These are phyloP conservation scores for Drosophila tsacasi DNA, from an alignment of 1,140 invertebrate species.

Conservation along the genomic window DNA sequence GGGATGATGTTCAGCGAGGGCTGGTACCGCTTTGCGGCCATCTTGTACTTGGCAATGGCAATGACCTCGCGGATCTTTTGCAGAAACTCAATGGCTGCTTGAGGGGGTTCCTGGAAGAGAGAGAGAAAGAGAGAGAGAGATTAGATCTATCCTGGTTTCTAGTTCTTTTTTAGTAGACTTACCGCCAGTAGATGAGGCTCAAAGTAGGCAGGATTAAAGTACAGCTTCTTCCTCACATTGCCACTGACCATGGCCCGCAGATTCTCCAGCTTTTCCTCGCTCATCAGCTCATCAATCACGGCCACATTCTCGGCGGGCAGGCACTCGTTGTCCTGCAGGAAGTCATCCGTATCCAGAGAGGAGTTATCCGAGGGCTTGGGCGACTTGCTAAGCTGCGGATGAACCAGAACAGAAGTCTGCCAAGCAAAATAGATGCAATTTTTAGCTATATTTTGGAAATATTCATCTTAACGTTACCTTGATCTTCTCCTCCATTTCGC, in stretches of 20 bases:
- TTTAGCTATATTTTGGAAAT: no score
- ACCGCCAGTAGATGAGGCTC: conserved; percentile 93
- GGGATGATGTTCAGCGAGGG: conserved; percentile 92
- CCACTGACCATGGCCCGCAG: conserved; percentile 88
- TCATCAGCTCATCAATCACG: conserved; percentile 92
- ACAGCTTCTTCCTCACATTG: conserved; percentile 90
- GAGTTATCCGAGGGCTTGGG: conserved; percentile 47
- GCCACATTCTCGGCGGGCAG: conserved; percentile 93
- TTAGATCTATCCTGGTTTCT: background rate
- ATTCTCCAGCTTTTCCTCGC: conserved; percentile 88
- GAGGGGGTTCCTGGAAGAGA: conserved; percentile 90
- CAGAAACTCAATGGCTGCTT: conserved; percentile 94
- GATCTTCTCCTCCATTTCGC: conserved; percentile 81
- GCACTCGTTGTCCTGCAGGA: conserved; percentile 87
- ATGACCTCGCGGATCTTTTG: conserved; percentile 95
- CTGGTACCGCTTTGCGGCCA: conserved; percentile 91
- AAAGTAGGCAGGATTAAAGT: conserved; percentile 95
- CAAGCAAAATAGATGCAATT: no score
- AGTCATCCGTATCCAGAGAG: conserved; percentile 51
- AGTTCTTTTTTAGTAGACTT: conserved; percentile 70
- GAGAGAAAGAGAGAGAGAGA: background rate
- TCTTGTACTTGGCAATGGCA: conserved; percentile 93
- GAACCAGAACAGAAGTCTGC: conserved; percentile 90
- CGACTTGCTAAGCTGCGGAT: conserved; percentile 85
- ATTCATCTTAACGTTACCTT: no score